These are phyloP conservation scores for Hiodon tergisus DNA, from an alignment of 2,113 vertebrate species.

Conservation along the genomic window DNA sequence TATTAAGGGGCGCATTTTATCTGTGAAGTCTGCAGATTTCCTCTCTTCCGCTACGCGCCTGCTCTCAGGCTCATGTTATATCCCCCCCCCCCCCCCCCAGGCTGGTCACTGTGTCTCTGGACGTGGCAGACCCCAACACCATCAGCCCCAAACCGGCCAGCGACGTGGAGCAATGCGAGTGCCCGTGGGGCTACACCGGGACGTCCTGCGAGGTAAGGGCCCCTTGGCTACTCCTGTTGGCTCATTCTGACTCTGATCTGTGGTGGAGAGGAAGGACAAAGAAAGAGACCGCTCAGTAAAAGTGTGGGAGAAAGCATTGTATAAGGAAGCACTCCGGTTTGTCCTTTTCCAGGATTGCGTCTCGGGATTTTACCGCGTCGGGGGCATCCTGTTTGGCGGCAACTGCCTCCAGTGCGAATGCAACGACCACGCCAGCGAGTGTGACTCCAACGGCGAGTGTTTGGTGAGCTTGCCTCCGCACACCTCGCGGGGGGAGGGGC, in stretches of 20 bases:
- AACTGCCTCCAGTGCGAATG: conserved; percentile 88
- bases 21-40: no score
- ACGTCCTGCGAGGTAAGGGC: conserved; percentile 86
- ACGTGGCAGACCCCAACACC: conserved; percentile 61
- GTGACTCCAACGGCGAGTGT: conserved; percentile 74
- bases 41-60: no score
- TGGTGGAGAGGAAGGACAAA: neutral
- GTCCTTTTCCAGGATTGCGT: conserved; percentile 65
- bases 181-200: conserved; percentile 82
- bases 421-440: conserved; percentile 73
- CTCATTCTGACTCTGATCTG: neutral
- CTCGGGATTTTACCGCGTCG: conserved; percentile 78
- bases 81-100: conserved; percentile 51
- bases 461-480: conserved; percentile 62
- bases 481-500: neutral
- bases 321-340: neutral
- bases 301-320: conserved; percentile 27
- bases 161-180: conserved; percentile 83
- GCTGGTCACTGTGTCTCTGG: conserved; percentile 72
- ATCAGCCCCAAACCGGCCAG: conserved; percentile 54
- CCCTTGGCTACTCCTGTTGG: neutral
- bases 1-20: no score
- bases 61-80: neutral
- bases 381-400: conserved; percentile 85
- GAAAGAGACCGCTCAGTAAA: neutral